These are phyloP conservation scores for Chydorus sphaericus DNA, from an alignment of 2,888 invertebrate genomes.

Conservation along the genomic window DNA sequence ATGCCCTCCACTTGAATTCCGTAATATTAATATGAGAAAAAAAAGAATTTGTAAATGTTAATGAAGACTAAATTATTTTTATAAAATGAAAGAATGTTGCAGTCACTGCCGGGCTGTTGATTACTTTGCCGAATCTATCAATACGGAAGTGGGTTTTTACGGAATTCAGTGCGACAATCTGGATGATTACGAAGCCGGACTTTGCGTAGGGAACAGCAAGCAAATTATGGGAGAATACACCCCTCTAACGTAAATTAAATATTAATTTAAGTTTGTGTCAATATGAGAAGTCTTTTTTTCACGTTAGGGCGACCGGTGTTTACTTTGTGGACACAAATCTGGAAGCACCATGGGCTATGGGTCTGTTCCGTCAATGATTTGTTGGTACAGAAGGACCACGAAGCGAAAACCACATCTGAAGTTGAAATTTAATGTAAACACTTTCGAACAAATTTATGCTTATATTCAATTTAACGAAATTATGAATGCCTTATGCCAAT, in stretches of 20 bases:
- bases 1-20: neutral
- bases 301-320: neutral
- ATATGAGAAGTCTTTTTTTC: too few relatives aligned
- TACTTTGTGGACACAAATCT: neutral
- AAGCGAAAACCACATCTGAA: neutral
- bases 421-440: neutral
- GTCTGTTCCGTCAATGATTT: too few relatives aligned
- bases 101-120: neutral
- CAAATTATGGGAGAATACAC: constrained; percentile 1
- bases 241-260: neutral
- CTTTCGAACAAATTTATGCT: too few relatives aligned
- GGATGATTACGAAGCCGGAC: neutral
- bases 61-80: neutral
- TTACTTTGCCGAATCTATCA: constrained; percentile 7
- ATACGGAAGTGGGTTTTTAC: neutral
- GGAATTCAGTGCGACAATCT: constrained; percentile 1
- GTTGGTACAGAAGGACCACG: constrained; percentile 22
- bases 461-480: too few relatives aligned
- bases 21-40: too few relatives aligned
- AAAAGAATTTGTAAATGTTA: too few relatives aligned
- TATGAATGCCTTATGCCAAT: too few relatives aligned
- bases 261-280: too few relatives aligned
- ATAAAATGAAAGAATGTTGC: neutral
- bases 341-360: neutral
- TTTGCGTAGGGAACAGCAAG: neutral